Base-by-base conservation (phyloP, 2,888 invertebrate species). In the Emmelina monodactyla region DNA sequence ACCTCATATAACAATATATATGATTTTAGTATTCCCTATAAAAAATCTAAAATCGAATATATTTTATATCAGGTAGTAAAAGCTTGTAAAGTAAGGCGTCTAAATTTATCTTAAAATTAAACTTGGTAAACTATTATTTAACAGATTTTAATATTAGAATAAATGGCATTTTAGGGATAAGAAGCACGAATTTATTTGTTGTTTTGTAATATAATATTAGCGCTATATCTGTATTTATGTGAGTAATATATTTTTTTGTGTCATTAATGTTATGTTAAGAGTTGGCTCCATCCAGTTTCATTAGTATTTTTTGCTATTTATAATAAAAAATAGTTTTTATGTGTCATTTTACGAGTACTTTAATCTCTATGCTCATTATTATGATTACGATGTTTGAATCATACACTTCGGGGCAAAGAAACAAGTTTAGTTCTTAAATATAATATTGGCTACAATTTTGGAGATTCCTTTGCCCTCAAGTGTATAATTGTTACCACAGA, bases 181-280 rank as follows among this genome's bases (percentile, higher is more conserved):
- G 68, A 58, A 55, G 75, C 78, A 79, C 78, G 78, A 78, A 76
- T 79, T 78, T 79, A 78, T 76, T 76, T 78, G 71, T 76, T 78
- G 62, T 66, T 76, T 70, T 76, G n/a, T n/a, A n/a, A n/a, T n/a
- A n/a, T 64, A 72, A 67, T 51, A 51, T 59, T 71, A 72, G 62
- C 57, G 58, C 61, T 58, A 54, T 70, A 71, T 62, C 54, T 59
- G 54, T 67, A 71, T 54, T 55, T 59, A 58, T 52, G 49, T 45
- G 50, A 65, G 50, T 72, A 70, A 70, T 72, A 67, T 72, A 73
- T 68, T 66, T 62, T 64, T 57, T 59, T 64, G 61, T 59, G 55
- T 58, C 46, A 45, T 38, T 40, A 33, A 43, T 61, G 55, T 51
- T 58, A 58, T 55, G 53, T 53, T 49, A 39, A 28, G 28, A 52